phyloP scores from a whole-genome alignment of 2,113 vertebrate genomes.

The Trichechus manatus region DNA sequence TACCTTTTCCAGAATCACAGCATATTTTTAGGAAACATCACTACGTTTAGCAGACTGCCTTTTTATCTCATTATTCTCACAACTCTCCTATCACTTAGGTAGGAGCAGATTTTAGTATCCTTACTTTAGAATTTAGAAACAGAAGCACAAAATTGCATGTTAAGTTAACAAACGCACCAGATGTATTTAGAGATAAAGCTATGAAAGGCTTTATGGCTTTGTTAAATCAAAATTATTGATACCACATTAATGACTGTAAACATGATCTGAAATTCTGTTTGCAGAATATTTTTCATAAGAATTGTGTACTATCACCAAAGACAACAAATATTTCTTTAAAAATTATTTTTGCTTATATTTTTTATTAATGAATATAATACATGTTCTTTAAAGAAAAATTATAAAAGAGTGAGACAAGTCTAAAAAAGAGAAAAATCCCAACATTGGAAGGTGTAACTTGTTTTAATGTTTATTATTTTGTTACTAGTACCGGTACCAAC shows the following conservation, averaged over 20 bases:
- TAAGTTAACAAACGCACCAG: neutral
- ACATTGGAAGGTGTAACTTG: neutral
- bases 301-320: neutral
- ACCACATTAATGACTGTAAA: neutral
- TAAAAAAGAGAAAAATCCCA: constrained; percentile 43
- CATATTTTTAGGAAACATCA: neutral
- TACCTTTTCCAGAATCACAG: neutral
- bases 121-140: constrained; percentile 3
- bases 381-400: constrained; percentile 18
- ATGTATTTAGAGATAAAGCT: neutral
- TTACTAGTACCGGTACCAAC: neutral
- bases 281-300: neutral
- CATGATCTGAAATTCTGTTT: constrained; percentile 16
- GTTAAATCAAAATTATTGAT: constrained; percentile 39
- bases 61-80: neutral
- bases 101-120: neutral
- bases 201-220: neutral
- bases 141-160: neutral
- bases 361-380: neutral
- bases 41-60: neutral
- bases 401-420: neutral
- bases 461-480: neutral
- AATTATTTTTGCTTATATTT: constrained; percentile 24
- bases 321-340: constrained; percentile 1
- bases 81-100: neutral